phyloP scores from a whole-genome alignment of 2,888 invertebrate species.

The Alentia gelatinosa region DNA sequence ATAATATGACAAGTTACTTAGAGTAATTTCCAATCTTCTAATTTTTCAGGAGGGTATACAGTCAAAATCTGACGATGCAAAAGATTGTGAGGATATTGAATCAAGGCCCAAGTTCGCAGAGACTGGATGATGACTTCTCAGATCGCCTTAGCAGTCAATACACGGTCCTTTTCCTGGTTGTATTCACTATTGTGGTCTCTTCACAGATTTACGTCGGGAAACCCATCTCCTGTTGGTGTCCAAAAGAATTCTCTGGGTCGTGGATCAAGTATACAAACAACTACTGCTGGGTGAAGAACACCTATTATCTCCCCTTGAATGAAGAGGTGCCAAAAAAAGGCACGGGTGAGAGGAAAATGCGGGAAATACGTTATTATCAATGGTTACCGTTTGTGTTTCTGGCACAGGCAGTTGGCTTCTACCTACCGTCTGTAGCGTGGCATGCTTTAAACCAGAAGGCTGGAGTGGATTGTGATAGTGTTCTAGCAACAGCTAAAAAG shows the following conservation, averaged over 20 bases:
- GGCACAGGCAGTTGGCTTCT: constrained; percentile 77
- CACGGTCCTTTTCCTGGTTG: constrained; percentile 63
- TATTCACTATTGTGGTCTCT: constrained; percentile 61
- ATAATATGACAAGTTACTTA: too few relatives aligned
- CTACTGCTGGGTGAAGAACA: constrained; percentile 64
- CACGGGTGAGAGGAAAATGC: constrained; percentile 57
- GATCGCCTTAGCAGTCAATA: constrained; percentile 64
- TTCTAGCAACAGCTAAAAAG: constrained; percentile 59
- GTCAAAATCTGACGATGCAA: too few relatives aligned
- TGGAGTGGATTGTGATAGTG: constrained; percentile 65
- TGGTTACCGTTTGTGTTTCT: constrained; percentile 75
- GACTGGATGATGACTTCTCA: constrained; percentile 61
- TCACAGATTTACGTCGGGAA: constrained; percentile 56
- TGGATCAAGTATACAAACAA: constrained; percentile 62
- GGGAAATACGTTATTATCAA: constrained; percentile 67
- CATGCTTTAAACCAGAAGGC: constrained; percentile 54
- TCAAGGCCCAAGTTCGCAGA: neutral
- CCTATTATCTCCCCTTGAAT: constrained; percentile 56
- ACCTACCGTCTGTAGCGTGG: constrained; percentile 64
- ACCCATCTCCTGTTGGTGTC: constrained; percentile 64
- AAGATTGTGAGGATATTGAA: constrained; percentile 29
- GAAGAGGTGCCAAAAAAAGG: constrained; percentile 58
- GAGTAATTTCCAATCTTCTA: too few relatives aligned
- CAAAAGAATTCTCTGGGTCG: constrained; percentile 63
- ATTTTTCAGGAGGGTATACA: too few relatives aligned